Evolutionary conservation across 1,140 invertebrate genomes (phyloP).

Genomic region (Sycophaga agraensis): DNA sequence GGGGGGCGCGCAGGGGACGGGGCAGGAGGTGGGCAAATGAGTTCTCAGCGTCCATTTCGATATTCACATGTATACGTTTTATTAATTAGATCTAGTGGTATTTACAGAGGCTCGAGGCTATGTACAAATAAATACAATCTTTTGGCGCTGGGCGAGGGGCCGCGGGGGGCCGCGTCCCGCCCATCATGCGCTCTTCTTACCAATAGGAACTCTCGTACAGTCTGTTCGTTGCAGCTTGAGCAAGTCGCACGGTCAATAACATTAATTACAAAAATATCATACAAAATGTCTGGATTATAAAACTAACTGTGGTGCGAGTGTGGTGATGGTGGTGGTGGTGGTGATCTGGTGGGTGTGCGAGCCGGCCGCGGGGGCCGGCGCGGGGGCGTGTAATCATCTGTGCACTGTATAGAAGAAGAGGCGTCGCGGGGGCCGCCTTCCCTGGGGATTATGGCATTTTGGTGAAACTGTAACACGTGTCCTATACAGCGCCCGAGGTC

Average conservation of each 20-base stretch:
- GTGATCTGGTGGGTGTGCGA: too few species aligned
- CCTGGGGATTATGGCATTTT: slow-evolving; percentile 23
- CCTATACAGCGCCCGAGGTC: slow-evolving; percentile 17
- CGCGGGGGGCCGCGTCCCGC: too few species aligned
- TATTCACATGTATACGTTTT: slow-evolving; percentile 23
- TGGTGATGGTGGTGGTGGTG: too few species aligned
- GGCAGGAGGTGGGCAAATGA: too few species aligned
- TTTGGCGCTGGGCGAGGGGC: slow-evolving; percentile 9
- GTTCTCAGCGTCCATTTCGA: neutral
- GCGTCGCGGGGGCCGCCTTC: neutral
- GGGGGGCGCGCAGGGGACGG: too few species aligned
- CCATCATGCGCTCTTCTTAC: slow-evolving; percentile 32
- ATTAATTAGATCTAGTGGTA: slow-evolving; percentile 29
- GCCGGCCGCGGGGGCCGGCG: too few species aligned
- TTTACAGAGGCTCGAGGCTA: slow-evolving; percentile 44
- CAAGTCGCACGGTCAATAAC: slow-evolving; percentile 35
- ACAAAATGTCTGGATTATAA: slow-evolving; percentile 16
- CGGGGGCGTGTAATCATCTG: too few species aligned
- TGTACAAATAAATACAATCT: slow-evolving; percentile 57
- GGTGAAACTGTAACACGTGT: slow-evolving; percentile 25
- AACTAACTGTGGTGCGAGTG: slow-evolving; percentile 1
- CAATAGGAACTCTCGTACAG: slow-evolving; percentile 56
- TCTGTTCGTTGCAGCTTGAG: slow-evolving; percentile 53
- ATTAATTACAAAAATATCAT: slow-evolving; percentile 32
- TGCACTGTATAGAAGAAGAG: too few species aligned